Conservation (phyloP, 2,113 vertebrate species). For the Bungarus multicinctus region DNA sequence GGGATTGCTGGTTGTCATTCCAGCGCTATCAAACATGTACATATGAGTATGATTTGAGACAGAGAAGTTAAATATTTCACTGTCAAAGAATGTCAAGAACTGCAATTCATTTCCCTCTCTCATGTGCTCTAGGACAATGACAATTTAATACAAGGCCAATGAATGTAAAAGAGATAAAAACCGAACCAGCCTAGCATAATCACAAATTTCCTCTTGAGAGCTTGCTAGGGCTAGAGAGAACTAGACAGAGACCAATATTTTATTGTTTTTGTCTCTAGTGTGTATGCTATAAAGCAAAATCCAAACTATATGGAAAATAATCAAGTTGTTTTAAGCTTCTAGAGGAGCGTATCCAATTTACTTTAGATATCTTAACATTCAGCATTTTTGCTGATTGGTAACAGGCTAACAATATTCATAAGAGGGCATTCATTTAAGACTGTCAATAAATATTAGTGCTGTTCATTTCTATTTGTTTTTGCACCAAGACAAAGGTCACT, state of each 20-base stretch:
- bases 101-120: constrained; percentile 86
- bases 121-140: constrained; percentile 83
- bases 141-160: constrained; percentile 83
- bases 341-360: neutral
- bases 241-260: constrained; percentile 67
- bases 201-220: constrained; percentile 76
- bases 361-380: neutral
- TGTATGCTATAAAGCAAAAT: constrained; percentile 57
- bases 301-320: constrained; percentile 17
- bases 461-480: constrained; percentile 34
- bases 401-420: constrained; percentile 40
- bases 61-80: constrained; percentile 95
- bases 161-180: constrained; percentile 81
- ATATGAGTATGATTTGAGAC: constrained; percentile 86
- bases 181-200: constrained; percentile 71
- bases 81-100: constrained; percentile 82
- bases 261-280: constrained; percentile 67
- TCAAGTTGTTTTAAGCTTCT: constrained; percentile 49
- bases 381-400: constrained; percentile 16
- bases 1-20: constrained; percentile 72
- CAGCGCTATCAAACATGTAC: constrained; percentile 74
- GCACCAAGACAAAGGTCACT: constrained; percentile 39
- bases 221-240: constrained; percentile 49
- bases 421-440: constrained; percentile 28
- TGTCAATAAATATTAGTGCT: constrained; percentile 4